Evolutionary conservation across 2,888 invertebrate species (phyloP).

Genomic region (Urechis unicinctus): DNA sequence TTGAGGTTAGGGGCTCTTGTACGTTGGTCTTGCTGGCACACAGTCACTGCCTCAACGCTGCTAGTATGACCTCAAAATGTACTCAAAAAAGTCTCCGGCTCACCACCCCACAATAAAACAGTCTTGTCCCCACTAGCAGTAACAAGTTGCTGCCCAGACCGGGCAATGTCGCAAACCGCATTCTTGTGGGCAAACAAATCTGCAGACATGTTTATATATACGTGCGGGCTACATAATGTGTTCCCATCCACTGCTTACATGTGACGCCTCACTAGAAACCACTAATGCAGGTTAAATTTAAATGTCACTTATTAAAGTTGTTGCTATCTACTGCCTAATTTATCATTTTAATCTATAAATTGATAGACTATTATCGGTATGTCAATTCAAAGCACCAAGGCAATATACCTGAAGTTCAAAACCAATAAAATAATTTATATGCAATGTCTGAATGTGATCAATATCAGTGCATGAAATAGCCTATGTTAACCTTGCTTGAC

Average conservation of each 20-base stretch:
- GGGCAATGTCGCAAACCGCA: slow-evolving; percentile 83
- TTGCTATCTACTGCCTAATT: too few species aligned
- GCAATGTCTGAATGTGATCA: too few species aligned
- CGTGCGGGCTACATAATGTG: too few species aligned
- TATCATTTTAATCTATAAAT: too few species aligned
- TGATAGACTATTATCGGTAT: too few species aligned
- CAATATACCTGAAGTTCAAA: too few species aligned
- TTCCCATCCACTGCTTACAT: background rate
- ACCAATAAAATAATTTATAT: too few species aligned
- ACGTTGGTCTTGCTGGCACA: slow-evolving; percentile 29
- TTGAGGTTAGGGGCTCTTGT: background rate
- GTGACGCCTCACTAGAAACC: too few species aligned
- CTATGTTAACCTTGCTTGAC: slow-evolving; percentile 10
- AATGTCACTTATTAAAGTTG: too few species aligned
- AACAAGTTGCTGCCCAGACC: slow-evolving; percentile 75
- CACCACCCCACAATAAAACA: slow-evolving; percentile 71
- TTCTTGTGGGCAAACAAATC: slow-evolving; percentile 63
- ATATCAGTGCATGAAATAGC: background rate
- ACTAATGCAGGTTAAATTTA: too few species aligned
- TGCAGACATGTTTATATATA: too few species aligned
- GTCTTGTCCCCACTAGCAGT: slow-evolving; percentile 83
- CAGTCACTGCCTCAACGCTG: slow-evolving; percentile 68
- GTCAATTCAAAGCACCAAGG: too few species aligned
- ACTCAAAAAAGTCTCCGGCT: slow-evolving; percentile 37
- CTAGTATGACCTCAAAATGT: slow-evolving; percentile 69